Percentiles rank a stretch among this genome's conserved stretches.
Evolutionary conservation across 2,888 invertebrate species (phyloP).

Genomic region (Beris chalybata): DNA sequence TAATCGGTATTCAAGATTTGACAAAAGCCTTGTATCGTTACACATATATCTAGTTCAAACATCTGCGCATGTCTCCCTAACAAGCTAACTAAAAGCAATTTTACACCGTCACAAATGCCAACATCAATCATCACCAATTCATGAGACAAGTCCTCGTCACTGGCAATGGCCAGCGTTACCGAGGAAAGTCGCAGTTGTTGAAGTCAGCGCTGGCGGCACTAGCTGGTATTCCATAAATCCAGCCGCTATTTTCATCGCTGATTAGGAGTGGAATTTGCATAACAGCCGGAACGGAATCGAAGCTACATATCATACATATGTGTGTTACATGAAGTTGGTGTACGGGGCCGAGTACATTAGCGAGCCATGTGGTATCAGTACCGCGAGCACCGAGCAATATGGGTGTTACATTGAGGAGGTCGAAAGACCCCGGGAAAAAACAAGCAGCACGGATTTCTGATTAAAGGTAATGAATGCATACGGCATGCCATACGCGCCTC

Average conservation of each 20-base stretch:
- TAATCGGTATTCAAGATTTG: constrained; percentile 28
- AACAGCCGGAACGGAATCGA: constrained; percentile 35
- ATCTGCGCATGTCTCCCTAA: constrained; percentile 32
- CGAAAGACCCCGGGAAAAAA: constrained; percentile 23
- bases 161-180: not conserved
- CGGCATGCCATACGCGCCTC: constrained; percentile 33
- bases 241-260: constrained; percentile 18
- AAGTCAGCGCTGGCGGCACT: too few species aligned
- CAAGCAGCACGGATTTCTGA: constrained; percentile 31
- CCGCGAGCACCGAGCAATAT: constrained; percentile 32
- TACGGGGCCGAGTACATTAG: constrained; percentile 15
- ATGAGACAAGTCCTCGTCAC: constrained; percentile 29
- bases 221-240: too few species aligned
- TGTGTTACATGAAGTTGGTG: too few species aligned
- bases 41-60: constrained; percentile 21
- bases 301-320: constrained; percentile 15
- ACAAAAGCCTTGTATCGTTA: constrained; percentile 17
- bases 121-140: constrained; percentile 32
- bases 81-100: constrained; percentile 30
- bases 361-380: constrained; percentile 35
- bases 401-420: constrained; percentile 19
- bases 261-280: constrained; percentile 35
- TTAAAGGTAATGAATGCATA: constrained; percentile 36
- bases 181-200: too few species aligned
- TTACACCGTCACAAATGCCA: constrained; percentile 31